Conservation (phyloP, 2,797 vertebrate genomes). For the Myripristis murdjan region DNA sequence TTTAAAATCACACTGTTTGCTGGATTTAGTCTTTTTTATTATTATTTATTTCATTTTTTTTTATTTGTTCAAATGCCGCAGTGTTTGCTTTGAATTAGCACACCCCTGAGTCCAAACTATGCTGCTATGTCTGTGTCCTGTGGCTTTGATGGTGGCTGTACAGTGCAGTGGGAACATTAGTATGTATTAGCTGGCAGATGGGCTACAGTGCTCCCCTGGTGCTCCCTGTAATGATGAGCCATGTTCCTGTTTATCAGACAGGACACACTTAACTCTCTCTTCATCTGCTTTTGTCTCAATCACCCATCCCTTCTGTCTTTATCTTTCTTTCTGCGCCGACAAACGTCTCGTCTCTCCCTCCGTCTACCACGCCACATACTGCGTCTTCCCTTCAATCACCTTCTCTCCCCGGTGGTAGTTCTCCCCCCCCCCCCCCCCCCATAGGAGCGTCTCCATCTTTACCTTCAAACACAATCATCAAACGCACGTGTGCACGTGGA, state of each 20-base stretch:
- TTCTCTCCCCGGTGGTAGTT: constrained; percentile 19
- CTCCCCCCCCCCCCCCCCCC: constrained; percentile 15
- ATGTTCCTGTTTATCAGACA: constrained; percentile 79
- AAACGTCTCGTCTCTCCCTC: background rate
- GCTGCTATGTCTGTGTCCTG: constrained; percentile 44
- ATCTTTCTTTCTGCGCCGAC: constrained; percentile 21
- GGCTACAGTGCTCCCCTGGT: constrained; percentile 69
- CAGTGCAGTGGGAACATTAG: constrained; percentile 64
- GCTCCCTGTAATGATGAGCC: constrained; percentile 78
- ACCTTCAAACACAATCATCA: constrained; percentile 57
- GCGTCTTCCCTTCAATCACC: background rate
- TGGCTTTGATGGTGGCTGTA: constrained; percentile 62
- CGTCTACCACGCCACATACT: background rate
- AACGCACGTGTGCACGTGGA: constrained; percentile 12
- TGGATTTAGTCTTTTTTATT: constrained; percentile 15
- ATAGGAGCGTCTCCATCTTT: constrained; percentile 56
- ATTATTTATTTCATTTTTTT: too few relatives aligned
- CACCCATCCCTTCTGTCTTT: constrained; percentile 51
- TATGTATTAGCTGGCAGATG: constrained; percentile 80
- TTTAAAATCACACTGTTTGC: background rate
- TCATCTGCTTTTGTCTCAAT: constrained; percentile 76
- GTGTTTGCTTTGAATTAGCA: constrained; percentile 43
- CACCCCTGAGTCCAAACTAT: constrained; percentile 14
- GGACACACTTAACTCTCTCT: constrained; percentile 74
- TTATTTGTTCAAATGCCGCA: constrained; percentile 38